These are phyloP conservation scores for Pomacea maculata DNA, from an alignment of 1,140 invertebrate genomes.

Conservation along the genomic window DNA sequence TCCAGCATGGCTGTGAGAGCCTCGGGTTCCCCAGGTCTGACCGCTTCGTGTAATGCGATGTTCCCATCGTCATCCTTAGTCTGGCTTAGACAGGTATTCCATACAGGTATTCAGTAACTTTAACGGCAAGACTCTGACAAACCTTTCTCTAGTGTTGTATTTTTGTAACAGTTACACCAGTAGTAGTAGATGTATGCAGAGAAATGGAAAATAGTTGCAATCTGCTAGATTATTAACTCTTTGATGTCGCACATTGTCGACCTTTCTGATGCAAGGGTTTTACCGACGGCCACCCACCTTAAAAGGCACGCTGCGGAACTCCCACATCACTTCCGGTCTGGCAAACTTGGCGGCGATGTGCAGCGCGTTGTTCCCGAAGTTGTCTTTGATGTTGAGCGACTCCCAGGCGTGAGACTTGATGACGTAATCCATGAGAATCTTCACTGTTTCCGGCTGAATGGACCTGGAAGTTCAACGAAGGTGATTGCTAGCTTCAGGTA, in stretches of 20 bases:
- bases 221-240: no score
- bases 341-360: slow-evolving; percentile 56
- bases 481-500: no score
- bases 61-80: slow-evolving; percentile 25
- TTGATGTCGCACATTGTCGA: no score
- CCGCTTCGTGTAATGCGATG: slow-evolving; percentile 30
- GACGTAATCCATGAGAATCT: slow-evolving; percentile 48
- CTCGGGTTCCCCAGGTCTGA: slow-evolving; percentile 42
- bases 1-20: slow-evolving; percentile 52
- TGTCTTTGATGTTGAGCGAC: slow-evolving; percentile 52
- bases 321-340: slow-evolving; percentile 54
- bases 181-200: no score
- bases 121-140: no score
- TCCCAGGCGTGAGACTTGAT: slow-evolving; percentile 55
- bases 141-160: no score
- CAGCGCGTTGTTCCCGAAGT: slow-evolving; percentile 51
- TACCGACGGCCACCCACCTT: slow-evolving; percentile 29
- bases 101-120: no score
- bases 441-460: slow-evolving; percentile 44
- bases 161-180: no score
- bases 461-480: slow-evolving; percentile 6
- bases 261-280: no score
- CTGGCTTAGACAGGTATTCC: background rate
- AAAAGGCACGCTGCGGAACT: slow-evolving; percentile 49
- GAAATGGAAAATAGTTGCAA: no score